Evolutionary conservation across 2,888 invertebrate species (phyloP).

Genomic region (Leuctra nigra): DNA sequence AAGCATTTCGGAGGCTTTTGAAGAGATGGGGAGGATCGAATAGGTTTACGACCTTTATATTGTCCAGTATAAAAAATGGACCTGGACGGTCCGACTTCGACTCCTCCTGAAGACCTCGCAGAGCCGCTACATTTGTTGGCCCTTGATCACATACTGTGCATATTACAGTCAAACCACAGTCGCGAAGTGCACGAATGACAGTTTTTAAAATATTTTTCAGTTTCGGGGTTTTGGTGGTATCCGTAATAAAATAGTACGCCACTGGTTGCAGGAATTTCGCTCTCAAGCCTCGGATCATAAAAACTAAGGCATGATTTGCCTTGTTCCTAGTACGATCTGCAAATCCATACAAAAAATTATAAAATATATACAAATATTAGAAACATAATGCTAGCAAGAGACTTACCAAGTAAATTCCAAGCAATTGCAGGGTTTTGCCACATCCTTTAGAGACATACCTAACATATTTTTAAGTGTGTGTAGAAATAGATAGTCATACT

Average conservation of each 20-base stretch:
- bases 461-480: too few relatives aligned
- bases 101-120: background rate
- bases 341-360: too few relatives aligned
- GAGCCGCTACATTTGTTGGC: conserved; percentile 2
- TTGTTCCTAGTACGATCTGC: too few relatives aligned
- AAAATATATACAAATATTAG: too few relatives aligned
- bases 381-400: too few relatives aligned
- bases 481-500: too few relatives aligned
- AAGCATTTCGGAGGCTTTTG: conserved; percentile 18
- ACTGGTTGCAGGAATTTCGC: conserved; percentile 19
- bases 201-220: background rate
- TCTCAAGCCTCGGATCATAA: conserved; percentile 20
- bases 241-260: conserved; percentile 21
- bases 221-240: conserved; percentile 11
- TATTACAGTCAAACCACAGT: conserved; percentile 15
- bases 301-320: conserved; percentile 20
- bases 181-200: conserved; percentile 7
- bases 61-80: background rate
- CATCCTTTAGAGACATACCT: too few relatives aligned
- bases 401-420: conserved; percentile 15
- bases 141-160: conserved; percentile 23
- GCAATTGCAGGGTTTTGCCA: too few relatives aligned
- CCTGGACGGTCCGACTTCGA: background rate
- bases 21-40: conserved; percentile 20
- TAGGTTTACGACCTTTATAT: conserved; percentile 11